Evolutionary conservation across 2,113 vertebrate genomes (phyloP).

Genomic region (Meles meles): DNA sequence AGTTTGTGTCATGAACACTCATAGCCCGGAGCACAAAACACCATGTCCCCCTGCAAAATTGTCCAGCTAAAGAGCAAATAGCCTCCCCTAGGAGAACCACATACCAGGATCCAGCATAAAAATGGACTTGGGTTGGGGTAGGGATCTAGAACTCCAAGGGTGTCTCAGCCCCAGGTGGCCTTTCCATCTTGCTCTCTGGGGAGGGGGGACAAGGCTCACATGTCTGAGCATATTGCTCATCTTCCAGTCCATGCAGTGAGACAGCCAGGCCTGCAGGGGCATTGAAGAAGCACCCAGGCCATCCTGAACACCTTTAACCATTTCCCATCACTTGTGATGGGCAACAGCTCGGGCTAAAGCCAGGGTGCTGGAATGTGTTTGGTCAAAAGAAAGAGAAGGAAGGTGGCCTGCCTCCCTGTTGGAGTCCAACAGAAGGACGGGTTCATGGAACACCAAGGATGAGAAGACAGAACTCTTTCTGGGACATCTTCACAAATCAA

Average conservation of each 20-base stretch:
- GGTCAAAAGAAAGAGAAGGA: not conserved
- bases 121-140: not conserved
- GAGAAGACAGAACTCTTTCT: not conserved
- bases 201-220: not conserved
- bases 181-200: not conserved
- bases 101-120: not conserved
- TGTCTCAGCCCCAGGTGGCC: not conserved
- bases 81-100: not conserved
- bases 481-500: not conserved
- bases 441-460: not conserved
- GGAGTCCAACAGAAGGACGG: not conserved
- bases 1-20: not conserved
- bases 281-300: not conserved
- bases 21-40: not conserved
- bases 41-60: not conserved
- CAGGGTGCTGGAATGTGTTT: not conserved
- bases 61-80: not conserved
- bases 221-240: not conserved
- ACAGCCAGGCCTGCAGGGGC: not conserved
- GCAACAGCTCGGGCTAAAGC: not conserved
- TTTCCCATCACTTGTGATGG: not conserved
- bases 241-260: not conserved
- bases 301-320: not conserved
- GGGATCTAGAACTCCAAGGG: not conserved
- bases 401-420: not conserved